Percentiles rank a stretch among this genome's conserved stretches.
phyloP scores from a whole-genome alignment of 2,113 vertebrate genomes.

The Hydropotes inermis region DNA sequence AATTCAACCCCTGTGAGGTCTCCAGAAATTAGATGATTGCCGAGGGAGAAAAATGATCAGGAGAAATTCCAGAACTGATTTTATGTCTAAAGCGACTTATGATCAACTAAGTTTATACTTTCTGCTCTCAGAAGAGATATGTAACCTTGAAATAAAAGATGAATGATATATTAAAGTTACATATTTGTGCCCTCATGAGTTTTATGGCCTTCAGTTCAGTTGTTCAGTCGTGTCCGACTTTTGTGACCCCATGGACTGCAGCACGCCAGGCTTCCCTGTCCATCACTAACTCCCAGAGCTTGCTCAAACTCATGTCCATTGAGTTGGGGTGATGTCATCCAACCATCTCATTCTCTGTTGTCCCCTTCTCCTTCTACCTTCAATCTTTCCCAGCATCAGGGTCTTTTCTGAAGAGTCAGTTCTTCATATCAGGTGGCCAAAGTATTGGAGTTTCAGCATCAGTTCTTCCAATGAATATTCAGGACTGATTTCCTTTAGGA shows the following conservation, averaged over 20 bases:
- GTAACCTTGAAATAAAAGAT: not conserved
- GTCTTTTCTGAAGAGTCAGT: not conserved
- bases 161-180: not conserved
- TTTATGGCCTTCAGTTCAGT: not conserved
- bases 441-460: not conserved
- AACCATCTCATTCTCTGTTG: not conserved
- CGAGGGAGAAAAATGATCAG: not conserved
- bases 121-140: not conserved
- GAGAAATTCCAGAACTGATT: not conserved
- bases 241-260: not conserved
- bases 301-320: not conserved
- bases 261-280: not conserved
- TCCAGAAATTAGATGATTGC: not conserved
- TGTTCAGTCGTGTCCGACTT: not conserved
- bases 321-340: not conserved
- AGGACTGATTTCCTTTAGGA: not conserved
- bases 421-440: not conserved
- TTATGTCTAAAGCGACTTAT: not conserved
- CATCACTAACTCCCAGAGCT: not conserved
- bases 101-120: not conserved
- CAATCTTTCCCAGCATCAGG: not conserved
- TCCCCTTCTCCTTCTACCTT: not conserved
- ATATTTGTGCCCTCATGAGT: not conserved
- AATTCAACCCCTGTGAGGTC: not conserved
- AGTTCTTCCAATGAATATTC: not conserved